These are phyloP conservation scores for Porites evermanni DNA, from an alignment of 92 coral and sea anemone genomes.

Conservation along the genomic window DNA sequence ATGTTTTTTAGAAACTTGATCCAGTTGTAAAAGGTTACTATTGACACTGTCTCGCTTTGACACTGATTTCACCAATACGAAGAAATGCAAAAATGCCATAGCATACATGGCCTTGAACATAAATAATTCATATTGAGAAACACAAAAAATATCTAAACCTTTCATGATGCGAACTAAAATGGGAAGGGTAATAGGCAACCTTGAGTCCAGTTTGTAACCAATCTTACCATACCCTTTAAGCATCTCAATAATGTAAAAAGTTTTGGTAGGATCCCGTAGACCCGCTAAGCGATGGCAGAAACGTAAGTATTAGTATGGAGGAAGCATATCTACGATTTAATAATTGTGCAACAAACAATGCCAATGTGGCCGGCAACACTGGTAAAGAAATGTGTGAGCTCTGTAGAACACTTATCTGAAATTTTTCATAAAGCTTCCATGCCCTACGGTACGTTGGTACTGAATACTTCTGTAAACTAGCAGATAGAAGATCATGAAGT, in stretches of 20 bases:
- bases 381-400: background rate
- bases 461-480: background rate
- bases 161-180: slow-evolving; percentile 2
- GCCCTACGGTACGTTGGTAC: too few relatives aligned
- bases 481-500: background rate
- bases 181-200: slow-evolving; percentile 37
- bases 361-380: background rate
- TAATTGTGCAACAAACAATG: too few relatives aligned
- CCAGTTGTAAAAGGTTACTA: background rate
- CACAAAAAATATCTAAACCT: background rate
- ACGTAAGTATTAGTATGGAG: too few relatives aligned
- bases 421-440: background rate
- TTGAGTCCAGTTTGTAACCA: background rate
- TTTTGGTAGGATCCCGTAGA: too few relatives aligned
- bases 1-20: background rate
- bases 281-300: background rate
- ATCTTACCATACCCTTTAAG: slow-evolving; percentile 11
- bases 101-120: slow-evolving; percentile 15
- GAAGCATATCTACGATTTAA: too few relatives aligned
- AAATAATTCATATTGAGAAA: background rate
- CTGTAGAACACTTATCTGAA: background rate
- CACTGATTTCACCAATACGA: background rate
- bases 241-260: background rate
- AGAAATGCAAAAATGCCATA: slow-evolving; percentile 26
- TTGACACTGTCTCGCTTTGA: background rate